Evolutionary conservation across 2,888 invertebrate genomes (phyloP), one percentile per base, ranked within the genome.

Genomic region (Megamerina dolium): DNA sequence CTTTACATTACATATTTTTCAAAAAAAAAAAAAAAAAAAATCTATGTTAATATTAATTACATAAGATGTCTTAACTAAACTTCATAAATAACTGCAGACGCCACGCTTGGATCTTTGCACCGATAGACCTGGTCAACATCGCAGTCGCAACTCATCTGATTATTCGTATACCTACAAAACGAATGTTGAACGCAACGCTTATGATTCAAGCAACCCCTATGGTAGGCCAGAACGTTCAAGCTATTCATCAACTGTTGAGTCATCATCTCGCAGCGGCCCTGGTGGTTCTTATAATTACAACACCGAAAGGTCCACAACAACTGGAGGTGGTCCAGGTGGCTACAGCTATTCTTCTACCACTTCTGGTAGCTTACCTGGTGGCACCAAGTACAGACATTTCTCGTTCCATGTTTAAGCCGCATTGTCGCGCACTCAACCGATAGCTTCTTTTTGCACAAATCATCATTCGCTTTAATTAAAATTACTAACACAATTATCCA

Each of bases 41-140:
- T n/a, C n/a, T n/a, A n/a, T n/a, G n/a, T n/a, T n/a, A n/a, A n/a
- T n/a, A n/a, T n/a, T n/a, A n/a, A n/a, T n/a, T n/a, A n/a, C n/a
- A n/a, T n/a, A n/a, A n/a, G n/a, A n/a, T n/a, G n/a, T n/a, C n/a
- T n/a, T n/a, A n/a, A n/a, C n/a, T n/a, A n/a, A n/a, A n/a, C n/a
- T n/a, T n/a, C n/a, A n/a, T n/a, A n/a, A n/a, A n/a, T n/a, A 23
- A 23, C 10, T 23, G 74, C 81, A 89, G 89, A 88, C 83, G 76
- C 87, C 89, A 64, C 85, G 89, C 73, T 85, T 87, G 79, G 87
- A 87, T 78, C 82, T 87, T 75, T 85, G 87, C 72, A 82, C 82
- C 73, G 86, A 87, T 70, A 79, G 83, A 60, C 81, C 82, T 50
- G 77, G 82, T 63, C 58, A 63, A 45, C 74, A 77, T 64, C 77